Evolutionary conservation across 2,888 invertebrate species (phyloP).

Genomic region (Thymelicus lineola): DNA sequence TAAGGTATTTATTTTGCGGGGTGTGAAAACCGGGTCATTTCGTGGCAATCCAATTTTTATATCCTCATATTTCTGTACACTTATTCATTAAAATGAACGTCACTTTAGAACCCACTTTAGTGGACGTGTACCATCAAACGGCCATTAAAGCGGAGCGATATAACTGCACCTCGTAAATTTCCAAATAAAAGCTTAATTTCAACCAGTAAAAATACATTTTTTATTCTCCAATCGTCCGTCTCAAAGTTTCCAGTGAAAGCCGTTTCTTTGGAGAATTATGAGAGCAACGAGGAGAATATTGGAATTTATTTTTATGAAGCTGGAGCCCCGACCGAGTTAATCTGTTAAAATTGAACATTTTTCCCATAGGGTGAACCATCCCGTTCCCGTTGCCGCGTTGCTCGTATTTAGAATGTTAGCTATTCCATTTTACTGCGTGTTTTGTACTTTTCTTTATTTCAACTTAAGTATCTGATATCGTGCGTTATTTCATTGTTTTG

Average conservation of each 20-base stretch:
- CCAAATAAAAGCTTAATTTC: constrained; percentile 77
- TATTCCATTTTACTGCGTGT: constrained; percentile 13
- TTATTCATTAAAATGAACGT: constrained; percentile 30
- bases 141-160: constrained; percentile 28
- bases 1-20: background rate
- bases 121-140: constrained; percentile 35
- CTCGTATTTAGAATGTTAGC: constrained; percentile 36
- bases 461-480: background rate
- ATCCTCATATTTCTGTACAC: constrained; percentile 7
- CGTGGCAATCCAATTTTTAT: constrained; percentile 15
- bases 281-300: constrained; percentile 51
- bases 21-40: constrained; percentile 2
- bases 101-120: constrained; percentile 35
- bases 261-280: constrained; percentile 72
- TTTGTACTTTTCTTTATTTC: background rate
- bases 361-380: constrained; percentile 64
- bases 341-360: constrained; percentile 78
- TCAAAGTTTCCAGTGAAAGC: constrained; percentile 73
- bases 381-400: too few species aligned
- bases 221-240: constrained; percentile 76
- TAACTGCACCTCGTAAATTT: constrained; percentile 60
- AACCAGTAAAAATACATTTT: constrained; percentile 78
- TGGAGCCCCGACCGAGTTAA: constrained; percentile 50
- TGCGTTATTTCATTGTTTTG: background rate
- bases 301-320: constrained; percentile 56